Base-by-base conservation (phyloP, 2,888 invertebrate species). In the Matsumyia berberina region DNA sequence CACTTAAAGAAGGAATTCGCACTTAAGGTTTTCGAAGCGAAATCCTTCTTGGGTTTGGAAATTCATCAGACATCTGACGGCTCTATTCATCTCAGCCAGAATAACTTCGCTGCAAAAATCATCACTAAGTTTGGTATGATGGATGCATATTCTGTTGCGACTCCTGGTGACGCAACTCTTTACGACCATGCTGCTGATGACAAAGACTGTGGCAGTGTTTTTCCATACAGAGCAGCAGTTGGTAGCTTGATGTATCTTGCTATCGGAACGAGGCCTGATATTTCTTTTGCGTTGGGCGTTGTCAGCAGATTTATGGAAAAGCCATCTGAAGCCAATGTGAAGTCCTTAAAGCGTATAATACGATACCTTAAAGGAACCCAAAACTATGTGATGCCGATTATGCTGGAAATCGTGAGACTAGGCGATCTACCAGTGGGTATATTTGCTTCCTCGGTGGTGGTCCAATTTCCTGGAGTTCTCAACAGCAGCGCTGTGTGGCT, bases 211-310 rank as follows among this genome's bases (percentile, higher is more conserved):
- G 19, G 42, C n/a, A 60, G 8, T 0, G 35, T 15, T 3, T 82
- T 76, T 35, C 76, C 82, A 12, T 66, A 64, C 53, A 49, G 82
- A 35, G 82, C 55, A 60, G 82, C 76, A 42, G 60, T 82, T 19
- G 76, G 76, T n/a, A 82, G 76, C 33, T 19, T 72, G 0, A 76
- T 77, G 82, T 79, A 70, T 37, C 35, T 85, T 4, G 51, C 64
- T 12, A 12, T 81, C 6, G 86, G 70, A 5, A 86, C 87, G n/a
- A 72, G 81, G 17, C 86, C 81, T 1, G 80, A 82, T 17, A 82
- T 69, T 57, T 66, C 69, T 3, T 77, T 72, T 73, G 70, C 78
- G 1, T 5, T 87, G 6, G 55, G 51, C 0, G 17, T 57, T 2
- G 73, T 80, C 3, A 72, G 82, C 33, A 24, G 58, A 12, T 78